These are phyloP conservation scores for Dendronephthya gigantea DNA, from an alignment of 64 coral and sea anemone genomes.

Conservation along the genomic window DNA sequence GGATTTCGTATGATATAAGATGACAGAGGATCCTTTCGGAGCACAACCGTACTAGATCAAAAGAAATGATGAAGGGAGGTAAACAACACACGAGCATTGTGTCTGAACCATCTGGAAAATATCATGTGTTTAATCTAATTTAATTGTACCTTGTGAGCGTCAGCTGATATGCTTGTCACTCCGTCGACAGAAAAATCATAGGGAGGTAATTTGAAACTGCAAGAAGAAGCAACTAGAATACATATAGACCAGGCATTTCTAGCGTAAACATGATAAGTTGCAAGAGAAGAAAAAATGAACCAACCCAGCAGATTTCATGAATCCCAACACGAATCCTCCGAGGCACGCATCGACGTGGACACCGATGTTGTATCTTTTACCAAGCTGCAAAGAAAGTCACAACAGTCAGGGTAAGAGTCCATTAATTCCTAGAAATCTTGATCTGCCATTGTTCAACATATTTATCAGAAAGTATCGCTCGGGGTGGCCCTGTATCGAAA, in stretches of 20 bases:
- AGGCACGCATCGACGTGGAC: not conserved
- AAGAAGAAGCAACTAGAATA: not conserved
- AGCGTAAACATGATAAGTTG: no score
- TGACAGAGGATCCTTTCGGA: not conserved
- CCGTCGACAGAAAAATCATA: conserved; percentile 18
- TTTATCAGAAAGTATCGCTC: no score
- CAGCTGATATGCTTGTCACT: conserved; percentile 3
- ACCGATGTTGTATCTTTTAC: conserved; percentile 10
- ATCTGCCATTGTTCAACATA: no score
- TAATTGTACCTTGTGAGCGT: not conserved
- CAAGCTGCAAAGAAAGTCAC: conserved; percentile 5
- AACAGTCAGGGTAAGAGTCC: no score
- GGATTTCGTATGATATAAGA: conserved; percentile 4
- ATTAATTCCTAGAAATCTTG: no score
- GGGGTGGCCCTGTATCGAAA: no score
- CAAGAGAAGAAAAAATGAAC: no score
- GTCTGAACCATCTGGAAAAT: no score
- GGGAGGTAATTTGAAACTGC: not conserved
- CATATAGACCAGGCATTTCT: not conserved
- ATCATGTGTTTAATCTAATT: not conserved
- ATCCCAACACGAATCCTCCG: not conserved
- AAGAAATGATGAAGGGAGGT: no score
- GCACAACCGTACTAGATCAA: not conserved
- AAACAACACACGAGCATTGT: no score
- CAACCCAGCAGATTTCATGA: not conserved